A percentile compares a stretch with the other conserved stretches of the same genome.
Conservation (phyloP, 2,888 invertebrate genomes). For the Heliconius erato region DNA sequence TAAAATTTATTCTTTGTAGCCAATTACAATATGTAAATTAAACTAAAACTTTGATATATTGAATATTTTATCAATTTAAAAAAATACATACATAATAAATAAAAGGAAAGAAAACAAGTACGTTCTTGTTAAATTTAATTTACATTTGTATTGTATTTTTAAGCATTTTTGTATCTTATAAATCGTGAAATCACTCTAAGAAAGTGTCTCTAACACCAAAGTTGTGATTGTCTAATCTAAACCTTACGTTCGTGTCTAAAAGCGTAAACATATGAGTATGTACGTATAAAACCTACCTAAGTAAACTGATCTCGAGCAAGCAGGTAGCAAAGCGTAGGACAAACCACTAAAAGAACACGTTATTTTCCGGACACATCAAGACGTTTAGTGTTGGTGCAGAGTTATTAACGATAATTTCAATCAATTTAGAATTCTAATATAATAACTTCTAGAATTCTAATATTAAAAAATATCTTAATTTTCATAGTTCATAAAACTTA, state of each 20-base stretch:
- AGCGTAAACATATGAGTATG: constrained; percentile 44
- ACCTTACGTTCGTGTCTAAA: constrained; percentile 26
- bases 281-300: constrained; percentile 55
- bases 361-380: constrained; percentile 75
- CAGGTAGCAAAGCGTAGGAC: constrained; percentile 75
- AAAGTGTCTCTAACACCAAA: neutral
- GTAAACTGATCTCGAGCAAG: constrained; percentile 66
- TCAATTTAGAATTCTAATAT: neutral
- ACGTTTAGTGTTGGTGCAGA: constrained; percentile 62
- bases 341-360: constrained; percentile 82
- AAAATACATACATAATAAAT: neutral
- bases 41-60: no score
- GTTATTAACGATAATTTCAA: constrained; percentile 54
- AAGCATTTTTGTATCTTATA: neutral
- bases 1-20: no score
- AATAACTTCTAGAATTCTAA: no score
- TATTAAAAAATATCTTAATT: neutral
- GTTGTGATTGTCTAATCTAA: constrained; percentile 35
- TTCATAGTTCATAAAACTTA: neutral
- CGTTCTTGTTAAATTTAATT: neutral
- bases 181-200: neutral
- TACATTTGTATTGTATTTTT: neutral
- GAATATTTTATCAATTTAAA: no score
- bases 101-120: neutral
- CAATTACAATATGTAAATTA: no score